Base-by-base conservation (phyloP, 2,797 vertebrate species). In the Pampus argenteus region DNA sequence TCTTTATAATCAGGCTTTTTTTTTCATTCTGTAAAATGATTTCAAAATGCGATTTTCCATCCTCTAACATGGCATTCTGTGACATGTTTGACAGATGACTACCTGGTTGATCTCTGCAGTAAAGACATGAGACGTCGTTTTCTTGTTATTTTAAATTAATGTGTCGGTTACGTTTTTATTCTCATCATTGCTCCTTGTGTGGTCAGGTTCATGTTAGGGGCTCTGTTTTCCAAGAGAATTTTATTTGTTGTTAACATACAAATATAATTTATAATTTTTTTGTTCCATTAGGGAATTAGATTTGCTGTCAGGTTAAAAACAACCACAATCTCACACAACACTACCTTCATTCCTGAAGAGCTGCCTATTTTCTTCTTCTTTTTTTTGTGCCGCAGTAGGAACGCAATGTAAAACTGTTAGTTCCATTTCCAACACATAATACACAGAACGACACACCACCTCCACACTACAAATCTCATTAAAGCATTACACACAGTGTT, bases 381-480 rank as follows among this genome's bases (percentile, higher is more conserved):
- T n/a, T 31, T 79, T 73, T 38, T 45, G 5, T 63, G 25, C 9
- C 5, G 17, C 49, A 45, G 47, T 55, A 56, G 59, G 44, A 59
- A 60, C 49, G 42, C 31, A 66, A 78, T 80, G 64, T 69, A 80
- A 76, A 81, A 58, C 58, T n/a, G 47, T 75, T 73, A 42, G 58
- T 73, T 85, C 80, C 76, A 86, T 77, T 67, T 75, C 51, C 23
- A 47, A 25, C 70, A 56, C 66, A 78, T 82, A 84, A 86, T 81
- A 44, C 64, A 66, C 58, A 42, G 70, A 81, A 70, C 25, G 56
- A 75, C 67, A 84, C 66, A 72, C 81, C 70, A 69, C 77, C 76
- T 74, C 90, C 79, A 79, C 73, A 78, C 62, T 68, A 80, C 82
- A 86, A 88, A 90, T 86, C 87, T 75, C 72, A 86, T 90, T 85